Percentiles rank a stretch among this genome's conserved stretches.
phyloP scores from a whole-genome alignment of 2,888 invertebrate genomes.

The Pseudococcus jackbeardsleyi region DNA sequence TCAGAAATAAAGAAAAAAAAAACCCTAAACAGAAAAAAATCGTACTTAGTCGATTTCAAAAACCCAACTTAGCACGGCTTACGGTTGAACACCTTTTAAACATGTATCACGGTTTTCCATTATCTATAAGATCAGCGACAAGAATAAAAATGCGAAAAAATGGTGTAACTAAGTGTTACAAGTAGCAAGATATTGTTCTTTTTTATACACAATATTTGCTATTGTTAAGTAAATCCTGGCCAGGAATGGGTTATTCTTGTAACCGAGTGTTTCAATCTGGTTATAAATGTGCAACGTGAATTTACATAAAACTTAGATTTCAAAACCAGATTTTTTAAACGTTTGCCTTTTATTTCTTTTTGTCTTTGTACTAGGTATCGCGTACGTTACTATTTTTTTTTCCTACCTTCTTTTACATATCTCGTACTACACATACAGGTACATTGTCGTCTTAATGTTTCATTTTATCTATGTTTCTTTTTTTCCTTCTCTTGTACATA shows the following conservation, averaged over 20 bases:
- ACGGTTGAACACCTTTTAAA: conserved; percentile 38
- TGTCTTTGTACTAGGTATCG: conserved; percentile 21
- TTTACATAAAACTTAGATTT: conserved; percentile 63
- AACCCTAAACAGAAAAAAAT: not conserved
- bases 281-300: conserved; percentile 62
- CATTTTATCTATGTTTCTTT: conserved; percentile 30
- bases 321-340: conserved; percentile 47
- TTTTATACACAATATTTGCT: conserved; percentile 62
- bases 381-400: conserved; percentile 22
- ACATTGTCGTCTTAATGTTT: conserved; percentile 53
- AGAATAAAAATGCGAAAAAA: conserved; percentile 58
- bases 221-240: conserved; percentile 63
- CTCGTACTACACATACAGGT: not conserved
- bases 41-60: not conserved
- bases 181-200: conserved; percentile 49
- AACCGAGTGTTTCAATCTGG: conserved; percentile 61
- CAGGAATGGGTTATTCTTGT: conserved; percentile 63
- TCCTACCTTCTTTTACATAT: not conserved
- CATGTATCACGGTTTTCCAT: conserved; percentile 63
- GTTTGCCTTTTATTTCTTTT: conserved; percentile 32
- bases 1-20: not conserved
- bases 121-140: conserved; percentile 61
- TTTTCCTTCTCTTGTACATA: not conserved
- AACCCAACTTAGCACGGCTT: not conserved
- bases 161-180: conserved; percentile 64